phyloP scores from a whole-genome alignment of 1,140 invertebrate genomes.

The Stegodyphus mimosarum region DNA sequence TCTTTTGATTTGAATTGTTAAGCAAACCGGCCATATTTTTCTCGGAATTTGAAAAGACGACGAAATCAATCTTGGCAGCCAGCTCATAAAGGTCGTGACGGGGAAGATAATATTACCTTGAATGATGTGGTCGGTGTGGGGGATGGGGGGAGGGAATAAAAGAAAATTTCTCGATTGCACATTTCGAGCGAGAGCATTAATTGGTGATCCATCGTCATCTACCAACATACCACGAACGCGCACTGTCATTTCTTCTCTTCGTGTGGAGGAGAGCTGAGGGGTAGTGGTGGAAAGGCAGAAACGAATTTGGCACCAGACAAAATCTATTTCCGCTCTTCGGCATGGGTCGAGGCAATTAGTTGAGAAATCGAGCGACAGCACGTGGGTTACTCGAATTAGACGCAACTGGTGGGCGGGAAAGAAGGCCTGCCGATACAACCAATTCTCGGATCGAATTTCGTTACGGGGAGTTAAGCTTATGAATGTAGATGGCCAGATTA shows the following conservation, averaged over 20 bases:
- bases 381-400: conserved; percentile 30
- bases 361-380: conserved; percentile 37
- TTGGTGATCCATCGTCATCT: not conserved
- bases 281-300: not conserved
- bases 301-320: conserved; percentile 17
- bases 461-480: no score
- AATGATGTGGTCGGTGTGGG: no score
- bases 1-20: no score
- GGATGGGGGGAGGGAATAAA: no score
- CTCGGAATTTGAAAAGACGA: no score
- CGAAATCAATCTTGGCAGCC: no score
- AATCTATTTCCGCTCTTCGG: conserved; percentile 42
- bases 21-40: no score
- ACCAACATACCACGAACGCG: not conserved
- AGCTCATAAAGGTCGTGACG: no score
- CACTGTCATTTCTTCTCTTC: not conserved
- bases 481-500: no score
- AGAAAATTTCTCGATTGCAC: not conserved
- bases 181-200: not conserved
- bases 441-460: not conserved
- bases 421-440: conserved; percentile 4
- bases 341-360: conserved; percentile 25
- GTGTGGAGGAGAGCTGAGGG: not conserved
- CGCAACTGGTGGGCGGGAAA: conserved; percentile 47
- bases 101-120: no score